Evolutionary conservation across 2,888 invertebrate species (phyloP).

Genomic region (Zelleria hepariella): DNA sequence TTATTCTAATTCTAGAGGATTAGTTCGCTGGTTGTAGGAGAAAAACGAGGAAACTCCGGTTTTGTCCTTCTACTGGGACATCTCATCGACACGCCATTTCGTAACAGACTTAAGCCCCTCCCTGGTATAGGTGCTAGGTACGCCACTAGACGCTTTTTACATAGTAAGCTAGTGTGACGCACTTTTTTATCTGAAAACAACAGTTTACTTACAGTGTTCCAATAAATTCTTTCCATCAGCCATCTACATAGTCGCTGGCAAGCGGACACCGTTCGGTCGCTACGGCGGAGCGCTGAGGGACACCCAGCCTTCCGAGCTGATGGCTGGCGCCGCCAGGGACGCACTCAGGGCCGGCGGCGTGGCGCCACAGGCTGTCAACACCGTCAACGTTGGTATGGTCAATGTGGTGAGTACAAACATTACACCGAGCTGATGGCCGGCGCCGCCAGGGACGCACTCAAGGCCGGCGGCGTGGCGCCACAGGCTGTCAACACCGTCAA

Average conservation of each 20-base stretch:
- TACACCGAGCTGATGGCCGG: slow-evolving; percentile 84
- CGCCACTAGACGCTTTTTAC: neutral
- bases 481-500: slow-evolving; percentile 89
- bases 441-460: slow-evolving; percentile 84
- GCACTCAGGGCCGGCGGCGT: slow-evolving; percentile 83
- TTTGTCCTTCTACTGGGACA: too few relatives aligned
- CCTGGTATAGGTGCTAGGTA: too few relatives aligned
- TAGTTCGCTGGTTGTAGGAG: too few relatives aligned
- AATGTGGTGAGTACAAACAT: slow-evolving; percentile 75
- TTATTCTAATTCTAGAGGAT: too few relatives aligned
- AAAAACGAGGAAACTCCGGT: too few relatives aligned
- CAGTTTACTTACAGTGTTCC: too few relatives aligned
- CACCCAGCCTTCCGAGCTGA: slow-evolving; percentile 79
- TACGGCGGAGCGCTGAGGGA: slow-evolving; percentile 87
- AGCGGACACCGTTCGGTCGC: slow-evolving; percentile 96
- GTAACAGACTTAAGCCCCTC: too few relatives aligned
- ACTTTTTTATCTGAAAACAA: too few relatives aligned
- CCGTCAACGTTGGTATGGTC: slow-evolving; percentile 92
- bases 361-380: slow-evolving; percentile 87
- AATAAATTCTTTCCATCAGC: too few relatives aligned
- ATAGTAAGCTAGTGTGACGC: too few relatives aligned
- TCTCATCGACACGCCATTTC: too few relatives aligned
- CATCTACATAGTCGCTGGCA: slow-evolving; percentile 93
- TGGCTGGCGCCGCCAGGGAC: slow-evolving; percentile 84
- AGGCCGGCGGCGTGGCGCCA: slow-evolving; percentile 83